Conservation (phyloP, 2,113 vertebrate species). For the Rutilus rutilus region DNA sequence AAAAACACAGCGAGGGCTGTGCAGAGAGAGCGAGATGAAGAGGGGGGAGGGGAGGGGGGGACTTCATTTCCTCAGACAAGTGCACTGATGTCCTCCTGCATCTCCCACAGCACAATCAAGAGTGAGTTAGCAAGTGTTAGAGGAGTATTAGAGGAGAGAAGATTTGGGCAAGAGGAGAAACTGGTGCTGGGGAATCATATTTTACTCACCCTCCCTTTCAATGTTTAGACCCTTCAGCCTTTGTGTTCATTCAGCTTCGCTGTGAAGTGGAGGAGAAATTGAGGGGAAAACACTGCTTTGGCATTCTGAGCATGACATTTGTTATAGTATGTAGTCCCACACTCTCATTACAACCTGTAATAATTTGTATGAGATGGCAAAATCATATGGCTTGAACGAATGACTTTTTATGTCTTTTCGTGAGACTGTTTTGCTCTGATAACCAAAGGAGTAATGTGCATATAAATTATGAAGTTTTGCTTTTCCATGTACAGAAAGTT, state of each 20-base stretch:
- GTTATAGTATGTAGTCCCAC: background rate
- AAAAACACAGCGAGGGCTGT: conserved; percentile 91
- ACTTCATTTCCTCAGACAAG: conserved; percentile 91
- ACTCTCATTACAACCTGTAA: background rate
- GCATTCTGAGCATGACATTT: background rate
- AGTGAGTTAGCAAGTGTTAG: conserved; percentile 47
- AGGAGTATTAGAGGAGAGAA: conserved; percentile 39
- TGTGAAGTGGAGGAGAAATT: conserved; percentile 43
- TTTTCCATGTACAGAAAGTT: background rate
- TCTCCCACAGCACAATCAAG: conserved; percentile 54
- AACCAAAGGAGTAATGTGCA: background rate
- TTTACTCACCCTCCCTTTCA: conserved; percentile 29
- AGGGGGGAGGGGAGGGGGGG: conserved; percentile 66
- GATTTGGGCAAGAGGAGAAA: conserved; percentile 42
- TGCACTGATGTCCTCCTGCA: conserved; percentile 66
- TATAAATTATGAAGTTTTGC: background rate
- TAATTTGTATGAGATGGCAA: background rate
- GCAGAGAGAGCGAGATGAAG: conserved; percentile 67
- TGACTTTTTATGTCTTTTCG: background rate
- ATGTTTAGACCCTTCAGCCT: background rate
- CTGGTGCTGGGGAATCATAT: background rate
- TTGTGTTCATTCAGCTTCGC: conserved; percentile 34
- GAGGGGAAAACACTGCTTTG: conserved; percentile 46
- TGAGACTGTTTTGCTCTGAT: too few species aligned
- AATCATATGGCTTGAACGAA: background rate